Evolutionary conservation across 1,140 invertebrate species (phyloP).

Genomic region (Coboldia fuscipes): DNA sequence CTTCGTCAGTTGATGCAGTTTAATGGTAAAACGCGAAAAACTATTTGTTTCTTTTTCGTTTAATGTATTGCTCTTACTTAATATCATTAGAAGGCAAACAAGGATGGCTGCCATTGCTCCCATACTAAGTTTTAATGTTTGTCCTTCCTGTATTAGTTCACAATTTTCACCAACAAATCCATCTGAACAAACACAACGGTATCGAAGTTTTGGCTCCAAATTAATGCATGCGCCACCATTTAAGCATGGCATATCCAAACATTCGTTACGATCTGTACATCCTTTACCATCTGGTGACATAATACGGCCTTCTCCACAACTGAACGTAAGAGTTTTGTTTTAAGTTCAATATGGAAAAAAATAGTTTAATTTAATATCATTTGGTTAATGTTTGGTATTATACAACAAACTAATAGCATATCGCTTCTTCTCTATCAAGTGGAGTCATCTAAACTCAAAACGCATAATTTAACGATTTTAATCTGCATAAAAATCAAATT

Average conservation of each 20-base stretch:
- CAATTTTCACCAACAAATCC: conserved; percentile 89
- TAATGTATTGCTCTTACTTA: conserved; percentile 46
- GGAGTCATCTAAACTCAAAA: too few species aligned
- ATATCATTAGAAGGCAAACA: conserved; percentile 81
- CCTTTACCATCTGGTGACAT: conserved; percentile 72
- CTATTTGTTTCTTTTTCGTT: not conserved
- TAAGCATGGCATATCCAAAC: conserved; percentile 73
- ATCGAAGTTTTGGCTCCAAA: conserved; percentile 61
- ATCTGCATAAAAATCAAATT: too few species aligned
- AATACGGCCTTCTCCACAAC: conserved; percentile 77
- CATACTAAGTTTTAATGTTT: conserved; percentile 81
- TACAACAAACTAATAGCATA: too few species aligned
- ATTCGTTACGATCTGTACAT: conserved; percentile 87
- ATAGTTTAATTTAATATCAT: too few species aligned
- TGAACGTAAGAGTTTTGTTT: conserved; percentile 23
- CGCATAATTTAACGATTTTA: too few species aligned
- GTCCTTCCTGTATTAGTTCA: conserved; percentile 77
- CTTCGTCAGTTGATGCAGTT: not conserved
- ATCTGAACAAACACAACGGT: conserved; percentile 66
- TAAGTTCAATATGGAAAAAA: too few species aligned
- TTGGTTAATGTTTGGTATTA: too few species aligned
- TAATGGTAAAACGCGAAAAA: not conserved
- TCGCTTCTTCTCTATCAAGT: too few species aligned
- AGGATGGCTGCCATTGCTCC: conserved; percentile 81
- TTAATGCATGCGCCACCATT: conserved; percentile 80